Conservation (phyloP, 1,140 invertebrate species). For the Drosophila sulfurigaster region DNA sequence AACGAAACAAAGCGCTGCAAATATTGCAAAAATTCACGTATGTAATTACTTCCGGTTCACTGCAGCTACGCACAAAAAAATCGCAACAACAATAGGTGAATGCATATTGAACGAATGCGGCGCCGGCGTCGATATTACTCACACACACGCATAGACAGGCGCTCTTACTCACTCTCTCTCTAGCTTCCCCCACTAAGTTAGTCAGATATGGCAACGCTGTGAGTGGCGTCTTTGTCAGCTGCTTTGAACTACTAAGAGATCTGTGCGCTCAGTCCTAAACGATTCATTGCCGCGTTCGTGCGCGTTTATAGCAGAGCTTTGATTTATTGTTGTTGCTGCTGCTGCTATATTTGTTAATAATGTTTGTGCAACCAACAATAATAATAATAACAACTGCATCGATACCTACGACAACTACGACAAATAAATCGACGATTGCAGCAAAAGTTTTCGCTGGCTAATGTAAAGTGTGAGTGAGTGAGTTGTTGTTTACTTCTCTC, state of each 20-base stretch:
- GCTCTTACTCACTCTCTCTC: slow-evolving; percentile 22
- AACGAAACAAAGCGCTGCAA: neutral
- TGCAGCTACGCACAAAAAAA: slow-evolving; percentile 32
- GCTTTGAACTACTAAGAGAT: neutral
- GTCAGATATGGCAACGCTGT: slow-evolving; percentile 29
- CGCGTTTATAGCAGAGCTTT: slow-evolving; percentile 51
- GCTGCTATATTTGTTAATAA: slow-evolving; percentile 66
- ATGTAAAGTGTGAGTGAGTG: slow-evolving; percentile 66
- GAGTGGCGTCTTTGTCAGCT: slow-evolving; percentile 18
- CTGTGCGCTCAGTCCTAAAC: slow-evolving; percentile 62
- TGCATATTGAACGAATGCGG: slow-evolving; percentile 26
- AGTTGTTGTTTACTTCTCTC: slow-evolving; percentile 26
- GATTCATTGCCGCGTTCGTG: slow-evolving; percentile 66
- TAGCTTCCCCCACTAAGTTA: slow-evolving; percentile 5
- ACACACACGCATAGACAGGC: slow-evolving; percentile 10
- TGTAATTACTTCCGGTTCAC: slow-evolving; percentile 70
- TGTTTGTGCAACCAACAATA: slow-evolving; percentile 58
- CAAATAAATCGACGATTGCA: slow-evolving; percentile 51
- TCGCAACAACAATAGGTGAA: slow-evolving; percentile 21
- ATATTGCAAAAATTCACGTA: slow-evolving; percentile 55
- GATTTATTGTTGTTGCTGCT: slow-evolving; percentile 45
- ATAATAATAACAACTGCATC: slow-evolving; percentile 40
- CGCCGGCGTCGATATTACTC: slow-evolving; percentile 41
- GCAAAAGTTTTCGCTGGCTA: slow-evolving; percentile 57
- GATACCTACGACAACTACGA: slow-evolving; percentile 39